phyloP scores from a whole-genome alignment of 2,888 invertebrate genomes.

The Carcina quercana region DNA sequence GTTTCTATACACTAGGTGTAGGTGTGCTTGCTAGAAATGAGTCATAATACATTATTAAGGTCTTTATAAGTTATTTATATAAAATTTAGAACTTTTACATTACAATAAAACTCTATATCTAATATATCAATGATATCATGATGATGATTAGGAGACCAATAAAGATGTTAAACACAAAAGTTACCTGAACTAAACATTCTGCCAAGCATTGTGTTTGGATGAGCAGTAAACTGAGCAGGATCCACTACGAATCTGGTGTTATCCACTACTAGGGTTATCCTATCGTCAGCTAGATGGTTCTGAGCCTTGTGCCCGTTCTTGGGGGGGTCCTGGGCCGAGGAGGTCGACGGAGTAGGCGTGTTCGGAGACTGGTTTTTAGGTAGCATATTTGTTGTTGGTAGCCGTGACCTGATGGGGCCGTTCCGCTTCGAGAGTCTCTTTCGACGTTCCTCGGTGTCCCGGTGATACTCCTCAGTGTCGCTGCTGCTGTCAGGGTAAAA shows the following conservation, averaged over 20 bases:
- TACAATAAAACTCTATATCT: no score
- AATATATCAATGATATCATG: no score
- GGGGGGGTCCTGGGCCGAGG: slow-evolving; percentile 40
- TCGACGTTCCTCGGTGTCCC: slow-evolving; percentile 80
- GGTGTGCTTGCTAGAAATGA: no score
- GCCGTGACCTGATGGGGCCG: slow-evolving; percentile 41
- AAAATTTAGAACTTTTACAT: no score
- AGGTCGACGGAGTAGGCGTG: slow-evolving; percentile 51
- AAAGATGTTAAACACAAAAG: no score
- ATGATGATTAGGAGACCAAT: no score
- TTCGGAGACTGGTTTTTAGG: slow-evolving; percentile 49
- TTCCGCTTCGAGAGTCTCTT: slow-evolving; percentile 61
- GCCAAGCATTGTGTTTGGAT: slow-evolving; percentile 99
- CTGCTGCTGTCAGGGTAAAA: slow-evolving; percentile 83
- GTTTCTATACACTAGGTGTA: no score
- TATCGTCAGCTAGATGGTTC: slow-evolving; percentile 76
- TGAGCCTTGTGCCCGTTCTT: slow-evolving; percentile 41
- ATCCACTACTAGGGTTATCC: slow-evolving; percentile 96
- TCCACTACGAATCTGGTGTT: slow-evolving; percentile 93
- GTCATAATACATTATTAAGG: no score
- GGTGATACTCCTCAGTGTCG: slow-evolving; percentile 88
- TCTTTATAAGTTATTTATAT: no score
- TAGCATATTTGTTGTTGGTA: slow-evolving; percentile 42
- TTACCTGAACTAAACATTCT: slow-evolving; percentile 95
- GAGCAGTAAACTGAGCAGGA: slow-evolving; percentile 92